Evolutionary conservation across 2,888 invertebrate species (phyloP), one percentile per base, ranked within the genome.

Genomic region (Dione vanillae): DNA sequence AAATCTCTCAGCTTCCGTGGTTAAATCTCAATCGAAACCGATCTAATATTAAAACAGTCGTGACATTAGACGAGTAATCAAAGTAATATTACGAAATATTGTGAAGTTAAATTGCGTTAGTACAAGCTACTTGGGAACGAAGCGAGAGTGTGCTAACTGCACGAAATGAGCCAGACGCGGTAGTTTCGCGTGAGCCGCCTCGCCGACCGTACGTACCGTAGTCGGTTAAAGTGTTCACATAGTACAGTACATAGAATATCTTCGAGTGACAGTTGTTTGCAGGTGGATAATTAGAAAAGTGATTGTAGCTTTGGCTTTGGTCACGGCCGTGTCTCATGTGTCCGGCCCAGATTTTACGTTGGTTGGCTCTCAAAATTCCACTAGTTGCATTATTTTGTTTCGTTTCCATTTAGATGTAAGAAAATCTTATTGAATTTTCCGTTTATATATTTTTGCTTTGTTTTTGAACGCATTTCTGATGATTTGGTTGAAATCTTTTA

Each of bases 241-340:
- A 0, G 64, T 49, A 43, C 14, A 51, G 14, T 19, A 27, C 43
- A 61, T 7, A 27, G 43, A 83, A 82, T 82, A 80, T 56, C 56
- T 37, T 78, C 84, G 79, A 80, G 87, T 86, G 85, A 87, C 86
- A 86, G 86, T 89, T 89, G 88, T 88, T 89, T 87, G 88, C 91
- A 91, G 92, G 92, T 92, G 92, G 87, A 87, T 92, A 91, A 91
- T 91, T 90, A n/a, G 91, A 92, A 92, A 92, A 92, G 92, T 92
- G 92, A 92, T 91, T 91, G 92, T 91, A 91, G 89, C 82, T 85
- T n/a, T n/a, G n/a, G n/a, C n/a, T n/a, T n/a, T 88, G 92, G 92
- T 88, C 92, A 92, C 89, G 92, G 92, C 89, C 91, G 90, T 86
- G 86, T 86, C 90, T 90, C 90, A 90, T 86, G 90, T 91, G 92